Evolutionary conservation across 92 coral and sea anemone species (phyloP).

Genomic region (Desmophyllum pertusum): DNA sequence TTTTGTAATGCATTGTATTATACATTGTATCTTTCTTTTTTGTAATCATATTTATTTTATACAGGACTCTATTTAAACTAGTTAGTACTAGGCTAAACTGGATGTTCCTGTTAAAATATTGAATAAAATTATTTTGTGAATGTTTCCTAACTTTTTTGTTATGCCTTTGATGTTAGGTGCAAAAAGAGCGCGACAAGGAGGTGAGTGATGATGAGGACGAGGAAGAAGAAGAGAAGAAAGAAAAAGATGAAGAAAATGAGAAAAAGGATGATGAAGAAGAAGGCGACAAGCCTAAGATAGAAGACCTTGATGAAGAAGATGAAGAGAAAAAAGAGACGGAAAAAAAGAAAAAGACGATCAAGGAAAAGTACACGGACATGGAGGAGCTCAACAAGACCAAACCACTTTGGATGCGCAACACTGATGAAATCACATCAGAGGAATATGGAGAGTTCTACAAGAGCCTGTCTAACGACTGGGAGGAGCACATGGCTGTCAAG

Average conservation of each 20-base stretch:
- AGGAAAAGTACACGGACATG: conserved; percentile 92
- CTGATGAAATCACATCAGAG: conserved; percentile 93
- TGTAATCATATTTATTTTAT: no score
- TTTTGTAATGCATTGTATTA: no score
- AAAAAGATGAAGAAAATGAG: conserved; percentile 66
- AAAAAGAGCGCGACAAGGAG: conserved; percentile 97
- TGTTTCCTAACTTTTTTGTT: background rate
- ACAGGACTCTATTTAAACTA: no score
- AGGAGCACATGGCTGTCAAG: conserved; percentile 97
- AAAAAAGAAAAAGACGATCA: conserved; percentile 93
- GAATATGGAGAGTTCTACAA: conserved; percentile 98
- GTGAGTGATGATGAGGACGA: conserved; percentile 91
- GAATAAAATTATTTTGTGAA: background rate
- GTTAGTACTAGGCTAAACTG: no score
- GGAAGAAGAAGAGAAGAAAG: conserved; percentile 70
- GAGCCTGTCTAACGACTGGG: conserved; percentile 99
- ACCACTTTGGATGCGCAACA: conserved; percentile 98
- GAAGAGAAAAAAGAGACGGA: conserved; percentile 76
- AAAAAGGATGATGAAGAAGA: conserved; percentile 73
- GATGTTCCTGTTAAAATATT: no score
- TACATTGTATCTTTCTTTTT: no score
- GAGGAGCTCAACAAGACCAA: conserved; percentile 98
- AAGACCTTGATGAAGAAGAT: conserved; percentile 85
- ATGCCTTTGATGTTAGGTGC: conserved; percentile 57
- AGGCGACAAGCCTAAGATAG: conserved; percentile 79